Percentiles rank a stretch among this genome's conserved stretches.
phyloP scores from a whole-genome alignment of 2,113 vertebrate genomes.

The Tyrannus savana region DNA sequence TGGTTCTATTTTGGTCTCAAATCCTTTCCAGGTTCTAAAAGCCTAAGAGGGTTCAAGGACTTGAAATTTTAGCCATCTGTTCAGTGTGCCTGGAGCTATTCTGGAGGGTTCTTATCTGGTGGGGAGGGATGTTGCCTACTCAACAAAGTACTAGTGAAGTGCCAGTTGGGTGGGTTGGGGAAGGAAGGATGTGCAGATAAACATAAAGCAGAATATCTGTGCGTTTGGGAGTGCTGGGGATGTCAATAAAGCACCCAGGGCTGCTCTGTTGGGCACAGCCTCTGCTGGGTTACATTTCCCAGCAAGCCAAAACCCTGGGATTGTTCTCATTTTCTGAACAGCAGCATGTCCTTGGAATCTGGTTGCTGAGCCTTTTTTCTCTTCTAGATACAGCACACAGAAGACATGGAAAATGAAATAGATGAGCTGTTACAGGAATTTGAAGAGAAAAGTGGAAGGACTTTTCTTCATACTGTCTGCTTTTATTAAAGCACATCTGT shows the following conservation, averaged over 20 bases:
- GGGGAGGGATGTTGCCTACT: neutral
- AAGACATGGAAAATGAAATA: slow-evolving; percentile 99
- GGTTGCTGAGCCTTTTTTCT: neutral
- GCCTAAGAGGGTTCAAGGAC: neutral
- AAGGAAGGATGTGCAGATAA: neutral
- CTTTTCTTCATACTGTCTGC: slow-evolving; percentile 97
- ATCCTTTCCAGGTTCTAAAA: neutral
- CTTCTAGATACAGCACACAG: slow-evolving; percentile 93
- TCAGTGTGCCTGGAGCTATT: neutral
- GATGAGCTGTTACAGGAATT: slow-evolving; percentile 98
- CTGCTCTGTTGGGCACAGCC: accelerated
- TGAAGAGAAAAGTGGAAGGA: slow-evolving; percentile 95
- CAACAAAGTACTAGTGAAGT: neutral
- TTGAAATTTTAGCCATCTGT: neutral
- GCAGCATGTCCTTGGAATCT: neutral
- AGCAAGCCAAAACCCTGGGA: neutral
- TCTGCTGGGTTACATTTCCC: neutral
- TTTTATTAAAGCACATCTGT: slow-evolving; percentile 88
- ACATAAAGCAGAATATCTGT: neutral
- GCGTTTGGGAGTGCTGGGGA: neutral
- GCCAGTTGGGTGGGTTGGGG: neutral
- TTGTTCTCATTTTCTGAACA: neutral
- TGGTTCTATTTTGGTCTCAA: neutral
- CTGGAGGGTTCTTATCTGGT: neutral
- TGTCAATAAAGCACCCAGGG: neutral